Evolutionary conservation across 2,888 invertebrate species (phyloP).

Genomic region (Metacarcinus magister): DNA sequence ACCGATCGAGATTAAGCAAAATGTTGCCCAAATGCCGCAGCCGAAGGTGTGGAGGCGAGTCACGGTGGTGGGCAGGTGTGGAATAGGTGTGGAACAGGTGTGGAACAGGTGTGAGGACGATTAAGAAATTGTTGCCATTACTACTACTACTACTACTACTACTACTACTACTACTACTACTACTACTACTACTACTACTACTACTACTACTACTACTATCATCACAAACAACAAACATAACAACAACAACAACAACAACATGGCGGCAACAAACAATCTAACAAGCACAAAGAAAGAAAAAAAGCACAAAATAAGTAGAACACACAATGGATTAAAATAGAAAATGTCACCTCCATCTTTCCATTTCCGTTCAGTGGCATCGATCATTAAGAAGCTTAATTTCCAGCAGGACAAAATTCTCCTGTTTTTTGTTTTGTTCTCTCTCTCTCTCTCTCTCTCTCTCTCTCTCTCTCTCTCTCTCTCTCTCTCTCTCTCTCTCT

Average conservation of each 20-base stretch:
- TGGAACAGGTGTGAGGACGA: no score
- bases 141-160: not conserved
- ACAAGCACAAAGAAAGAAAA: no score
- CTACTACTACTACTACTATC: not conserved
- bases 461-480: not conserved
- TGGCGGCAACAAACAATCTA: not conserved
- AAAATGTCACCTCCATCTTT: not conserved
- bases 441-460: not conserved
- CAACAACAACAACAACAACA: no score
- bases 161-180: not conserved
- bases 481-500: not conserved
- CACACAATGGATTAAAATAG: no score
- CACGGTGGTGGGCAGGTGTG: no score
- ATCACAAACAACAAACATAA: not conserved
- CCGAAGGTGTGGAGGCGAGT: no score
- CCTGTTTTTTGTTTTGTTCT: no score
- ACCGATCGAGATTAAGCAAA: no score
- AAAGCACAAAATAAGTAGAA: no score
- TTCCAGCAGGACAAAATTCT: not conserved
- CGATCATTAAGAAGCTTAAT: not conserved
- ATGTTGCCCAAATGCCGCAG: no score
- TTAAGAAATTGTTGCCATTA: not conserved
- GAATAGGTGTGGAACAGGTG: no score
- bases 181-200: not conserved
- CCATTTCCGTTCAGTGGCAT: constrained; percentile 10